Evolutionary conservation across 2,888 invertebrate species (phyloP).

Genomic region (Cheiracanthium punctorium): DNA sequence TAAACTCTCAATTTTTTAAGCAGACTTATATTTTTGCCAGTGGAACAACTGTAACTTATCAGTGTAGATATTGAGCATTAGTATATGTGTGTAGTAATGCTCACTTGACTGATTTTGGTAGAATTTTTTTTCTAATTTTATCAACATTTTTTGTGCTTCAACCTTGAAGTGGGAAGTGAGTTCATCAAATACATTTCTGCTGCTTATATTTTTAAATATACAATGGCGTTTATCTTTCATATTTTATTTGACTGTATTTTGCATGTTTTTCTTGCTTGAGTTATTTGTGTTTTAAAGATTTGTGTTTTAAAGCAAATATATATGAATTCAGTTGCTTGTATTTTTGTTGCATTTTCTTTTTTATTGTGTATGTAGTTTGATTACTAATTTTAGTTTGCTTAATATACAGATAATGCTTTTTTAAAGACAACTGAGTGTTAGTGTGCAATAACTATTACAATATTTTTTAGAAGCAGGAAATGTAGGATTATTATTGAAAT

Average conservation of each 20-base stretch:
- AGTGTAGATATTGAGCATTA: too few relatives aligned
- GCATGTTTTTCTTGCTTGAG: slow-evolving; percentile 27
- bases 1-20: too few relatives aligned
- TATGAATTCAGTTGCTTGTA: not conserved
- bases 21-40: too few relatives aligned
- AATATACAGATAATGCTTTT: too few relatives aligned
- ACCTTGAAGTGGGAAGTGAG: slow-evolving; percentile 68
- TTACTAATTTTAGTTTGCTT: too few relatives aligned
- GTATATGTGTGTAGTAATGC: too few relatives aligned
- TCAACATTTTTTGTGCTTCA: slow-evolving; percentile 58
- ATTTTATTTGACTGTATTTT: slow-evolving; percentile 34
- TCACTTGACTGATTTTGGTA: not conserved
- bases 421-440: too few relatives aligned
- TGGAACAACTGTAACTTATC: too few relatives aligned
- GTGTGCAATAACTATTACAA: too few relatives aligned
- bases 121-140: slow-evolving; percentile 42
- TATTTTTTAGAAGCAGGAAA: too few relatives aligned
- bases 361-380: not conserved
- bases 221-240: slow-evolving; percentile 32
- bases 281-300: not conserved
- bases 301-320: not conserved
- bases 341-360: not conserved
- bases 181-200: slow-evolving; percentile 50
- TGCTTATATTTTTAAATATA: slow-evolving; percentile 44
- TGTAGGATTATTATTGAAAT: too few relatives aligned